Conservation (phyloP, 2,888 invertebrate species). For the Maniola hyperantus region DNA sequence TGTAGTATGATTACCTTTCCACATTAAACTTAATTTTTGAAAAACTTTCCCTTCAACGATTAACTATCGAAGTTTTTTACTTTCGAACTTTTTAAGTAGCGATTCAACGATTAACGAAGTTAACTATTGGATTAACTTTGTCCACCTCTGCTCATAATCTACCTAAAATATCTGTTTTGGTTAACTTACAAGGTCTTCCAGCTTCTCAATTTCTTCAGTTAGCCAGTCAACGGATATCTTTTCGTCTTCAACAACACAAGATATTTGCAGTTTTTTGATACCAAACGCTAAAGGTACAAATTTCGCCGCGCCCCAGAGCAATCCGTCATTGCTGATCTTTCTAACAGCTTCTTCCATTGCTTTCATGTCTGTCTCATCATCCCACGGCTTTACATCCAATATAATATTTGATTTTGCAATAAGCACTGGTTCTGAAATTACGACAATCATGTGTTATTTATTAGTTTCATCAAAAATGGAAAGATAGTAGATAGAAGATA, state of each 20-base stretch:
- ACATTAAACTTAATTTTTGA: too few species aligned
- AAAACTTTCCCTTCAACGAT: too few species aligned
- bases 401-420: slow-evolving; percentile 98
- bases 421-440: slow-evolving; percentile 86
- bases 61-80: too few species aligned
- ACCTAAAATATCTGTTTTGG: not conserved
- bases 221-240: slow-evolving; percentile 95
- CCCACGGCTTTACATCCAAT: slow-evolving; percentile 96
- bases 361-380: slow-evolving; percentile 96
- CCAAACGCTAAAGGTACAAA: slow-evolving; percentile 95
- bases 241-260: slow-evolving; percentile 97
- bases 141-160: too few species aligned
- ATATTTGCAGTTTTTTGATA: slow-evolving; percentile 95
- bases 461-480: too few species aligned
- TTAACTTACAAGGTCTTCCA: slow-evolving; percentile 89
- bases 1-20: too few species aligned
- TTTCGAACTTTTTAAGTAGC: too few species aligned
- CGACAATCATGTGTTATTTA: not conserved
- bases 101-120: too few species aligned
- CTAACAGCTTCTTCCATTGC: slow-evolving; percentile 91
- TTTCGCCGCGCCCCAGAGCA: slow-evolving; percentile 97
- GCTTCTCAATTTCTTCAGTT: slow-evolving; percentile 91
- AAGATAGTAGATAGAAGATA: too few species aligned
- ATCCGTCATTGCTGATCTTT: slow-evolving; percentile 90
- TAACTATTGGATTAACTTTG: too few species aligned